Evolutionary conservation across 1,140 invertebrate species (phyloP).

Genomic region (Ostrea denselamellosa): DNA sequence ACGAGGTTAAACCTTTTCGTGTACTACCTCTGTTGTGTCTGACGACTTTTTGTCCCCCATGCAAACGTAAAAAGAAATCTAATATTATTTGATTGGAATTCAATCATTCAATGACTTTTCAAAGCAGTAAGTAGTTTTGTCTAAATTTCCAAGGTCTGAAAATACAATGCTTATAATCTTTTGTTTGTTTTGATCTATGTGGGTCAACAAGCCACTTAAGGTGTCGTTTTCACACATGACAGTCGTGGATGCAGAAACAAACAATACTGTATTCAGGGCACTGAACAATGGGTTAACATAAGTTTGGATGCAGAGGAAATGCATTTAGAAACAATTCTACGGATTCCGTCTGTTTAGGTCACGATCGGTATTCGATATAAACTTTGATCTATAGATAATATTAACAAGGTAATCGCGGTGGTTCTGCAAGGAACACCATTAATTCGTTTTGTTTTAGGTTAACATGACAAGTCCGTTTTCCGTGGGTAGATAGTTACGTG

Average conservation of each 20-base stretch:
- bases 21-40: not conserved
- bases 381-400: not conserved
- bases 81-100: not conserved
- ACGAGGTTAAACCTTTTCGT: not conserved
- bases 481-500: slow-evolving; percentile 21
- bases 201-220: not conserved
- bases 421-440: not conserved
- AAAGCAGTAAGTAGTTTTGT: not conserved
- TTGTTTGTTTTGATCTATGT: slow-evolving; percentile 1
- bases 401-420: not conserved
- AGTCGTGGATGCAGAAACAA: not conserved
- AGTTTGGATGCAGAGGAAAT: slow-evolving; percentile 20
- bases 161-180: not conserved
- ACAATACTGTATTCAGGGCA: not conserved
- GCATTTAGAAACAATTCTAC: not conserved
- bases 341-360: not conserved
- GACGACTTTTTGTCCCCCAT: not conserved
- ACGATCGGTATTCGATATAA: slow-evolving; percentile 2
- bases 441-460: not conserved
- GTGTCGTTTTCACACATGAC: not conserved
- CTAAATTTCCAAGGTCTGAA: slow-evolving; percentile 6
- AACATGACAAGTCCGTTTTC: not conserved
- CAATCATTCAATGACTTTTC: not conserved
- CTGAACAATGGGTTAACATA: not conserved
- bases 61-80: not conserved